Conservation (phyloP, 1,140 invertebrate genomes). For the Macrostomum lignano region DNA sequence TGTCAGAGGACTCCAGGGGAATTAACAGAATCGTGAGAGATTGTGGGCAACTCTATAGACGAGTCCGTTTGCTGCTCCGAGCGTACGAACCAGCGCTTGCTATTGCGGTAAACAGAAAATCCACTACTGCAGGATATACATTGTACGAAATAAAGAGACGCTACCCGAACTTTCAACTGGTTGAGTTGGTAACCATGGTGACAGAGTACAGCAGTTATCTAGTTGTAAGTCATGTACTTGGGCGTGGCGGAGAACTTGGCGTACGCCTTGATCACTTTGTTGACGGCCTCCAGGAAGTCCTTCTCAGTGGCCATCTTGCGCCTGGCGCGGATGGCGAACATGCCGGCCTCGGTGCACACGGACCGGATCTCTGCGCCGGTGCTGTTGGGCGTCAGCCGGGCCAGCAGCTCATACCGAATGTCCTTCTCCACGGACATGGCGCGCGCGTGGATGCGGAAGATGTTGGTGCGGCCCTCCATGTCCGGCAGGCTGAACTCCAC, state of each 20-base stretch:
- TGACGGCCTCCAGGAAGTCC: conserved; percentile 97
- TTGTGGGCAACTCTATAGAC: too few relatives aligned
- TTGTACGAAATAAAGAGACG: too few relatives aligned
- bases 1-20: too few relatives aligned
- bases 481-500: conserved; percentile 91
- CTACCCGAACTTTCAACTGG: too few relatives aligned
- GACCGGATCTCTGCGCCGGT: conserved; percentile 79
- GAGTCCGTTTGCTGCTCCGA: too few relatives aligned
- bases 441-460: conserved; percentile 91
- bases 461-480: conserved; percentile 67
- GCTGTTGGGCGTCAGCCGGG: conserved; percentile 80
- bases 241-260: conserved; percentile 97
- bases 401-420: conserved; percentile 82
- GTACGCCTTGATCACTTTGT: conserved; percentile 98
- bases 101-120: too few relatives aligned
- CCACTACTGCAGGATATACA: too few relatives aligned
- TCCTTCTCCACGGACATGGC: conserved; percentile 96
- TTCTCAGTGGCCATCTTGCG: conserved; percentile 97
- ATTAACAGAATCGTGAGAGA: too few relatives aligned
- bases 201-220: too few relatives aligned
- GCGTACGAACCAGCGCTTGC: too few relatives aligned
- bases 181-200: too few relatives aligned
- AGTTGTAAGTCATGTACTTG: conserved; percentile 98
- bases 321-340: conserved; percentile 91
- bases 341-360: conserved; percentile 95